phyloP scores from a whole-genome alignment of 2,113 vertebrate genomes.

The Megaceryle maxima region DNA sequence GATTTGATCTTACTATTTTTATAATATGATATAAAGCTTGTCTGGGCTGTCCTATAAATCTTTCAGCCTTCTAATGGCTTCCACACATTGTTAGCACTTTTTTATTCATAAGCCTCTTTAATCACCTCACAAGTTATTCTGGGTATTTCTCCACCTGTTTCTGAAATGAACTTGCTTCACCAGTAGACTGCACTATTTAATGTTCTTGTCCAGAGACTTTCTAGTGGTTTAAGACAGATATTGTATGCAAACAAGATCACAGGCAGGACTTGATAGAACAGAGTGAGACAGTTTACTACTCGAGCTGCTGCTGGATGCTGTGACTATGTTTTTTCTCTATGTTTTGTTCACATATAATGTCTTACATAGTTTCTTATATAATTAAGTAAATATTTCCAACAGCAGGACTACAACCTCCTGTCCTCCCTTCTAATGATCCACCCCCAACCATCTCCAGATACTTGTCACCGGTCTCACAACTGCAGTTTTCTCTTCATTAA shows the following conservation, averaged over 20 bases:
- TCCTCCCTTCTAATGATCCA: background rate
- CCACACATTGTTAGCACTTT: background rate
- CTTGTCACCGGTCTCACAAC: background rate
- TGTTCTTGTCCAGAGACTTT: background rate
- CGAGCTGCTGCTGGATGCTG: background rate
- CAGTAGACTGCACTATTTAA: background rate
- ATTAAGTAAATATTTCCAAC: background rate
- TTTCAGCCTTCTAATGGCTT: background rate
- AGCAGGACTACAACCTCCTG: background rate
- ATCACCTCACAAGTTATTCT: constrained; percentile 4
- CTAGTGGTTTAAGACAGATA: background rate
- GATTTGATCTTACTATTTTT: constrained; percentile 32
- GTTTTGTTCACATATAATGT: background rate
- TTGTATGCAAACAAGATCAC: background rate
- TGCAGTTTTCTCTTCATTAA: background rate
- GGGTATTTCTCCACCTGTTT: background rate
- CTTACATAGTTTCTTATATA: background rate
- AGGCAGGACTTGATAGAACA: background rate
- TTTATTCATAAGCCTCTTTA: constrained; percentile 4
- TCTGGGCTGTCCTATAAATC: constrained; percentile 12
- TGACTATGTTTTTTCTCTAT: background rate
- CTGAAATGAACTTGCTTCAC: background rate
- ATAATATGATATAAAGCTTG: background rate
- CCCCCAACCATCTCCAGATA: background rate
- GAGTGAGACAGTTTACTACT: background rate